Conservation (phyloP, 2,888 invertebrate species). For the Pyrocoelia pectoralis region DNA sequence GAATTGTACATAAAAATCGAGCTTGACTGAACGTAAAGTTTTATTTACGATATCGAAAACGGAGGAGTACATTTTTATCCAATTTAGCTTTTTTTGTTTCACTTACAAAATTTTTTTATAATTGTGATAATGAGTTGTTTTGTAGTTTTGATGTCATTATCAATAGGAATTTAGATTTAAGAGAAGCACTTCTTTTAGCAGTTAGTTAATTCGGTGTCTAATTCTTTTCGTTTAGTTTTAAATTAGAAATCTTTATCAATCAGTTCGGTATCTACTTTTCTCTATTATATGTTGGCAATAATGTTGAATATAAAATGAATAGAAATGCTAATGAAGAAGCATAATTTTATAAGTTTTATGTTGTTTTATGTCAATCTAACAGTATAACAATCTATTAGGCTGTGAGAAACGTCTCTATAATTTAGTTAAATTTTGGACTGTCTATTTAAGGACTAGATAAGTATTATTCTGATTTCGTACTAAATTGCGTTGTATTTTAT, state of each 20-base stretch:
- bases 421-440: constrained; percentile 12
- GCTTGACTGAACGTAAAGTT: constrained; percentile 44
- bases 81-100: not conserved
- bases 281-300: not conserved
- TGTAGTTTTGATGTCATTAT: too few relatives aligned
- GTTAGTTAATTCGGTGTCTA: not conserved
- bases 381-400: constrained; percentile 51
- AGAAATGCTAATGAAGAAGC: too few relatives aligned
- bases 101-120: not conserved
- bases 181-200: too few relatives aligned
- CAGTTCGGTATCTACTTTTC: not conserved
- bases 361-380: constrained; percentile 37
- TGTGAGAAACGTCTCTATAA: constrained; percentile 48
- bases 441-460: constrained; percentile 2
- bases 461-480: not conserved
- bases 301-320: not conserved
- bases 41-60: constrained; percentile 42
- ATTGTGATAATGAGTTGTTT: too few relatives aligned
- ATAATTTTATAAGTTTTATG: not conserved
- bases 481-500: not conserved
- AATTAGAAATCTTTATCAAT: not conserved
- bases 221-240: not conserved
- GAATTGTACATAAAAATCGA: constrained; percentile 20
- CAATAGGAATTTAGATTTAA: too few relatives aligned
- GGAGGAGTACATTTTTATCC: not conserved